phyloP scores from a whole-genome alignment of 2,888 invertebrate species.

The Falcaria lacertinaria region DNA sequence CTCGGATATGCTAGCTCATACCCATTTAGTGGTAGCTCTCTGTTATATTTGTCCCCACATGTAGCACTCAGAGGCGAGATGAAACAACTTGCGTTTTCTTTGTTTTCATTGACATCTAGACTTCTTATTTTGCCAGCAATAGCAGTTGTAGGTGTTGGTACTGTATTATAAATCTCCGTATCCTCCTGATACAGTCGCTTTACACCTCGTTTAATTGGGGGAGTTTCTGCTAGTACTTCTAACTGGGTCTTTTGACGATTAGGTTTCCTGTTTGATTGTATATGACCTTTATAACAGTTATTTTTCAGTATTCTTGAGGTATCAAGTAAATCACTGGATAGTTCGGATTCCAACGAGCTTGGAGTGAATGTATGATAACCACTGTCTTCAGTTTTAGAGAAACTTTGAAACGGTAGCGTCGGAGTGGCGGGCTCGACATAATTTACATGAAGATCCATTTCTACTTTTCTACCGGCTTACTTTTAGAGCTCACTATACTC shows the following conservation, averaged over 20 bases:
- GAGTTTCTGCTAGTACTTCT: slow-evolving; percentile 35
- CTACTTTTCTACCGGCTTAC: background rate
- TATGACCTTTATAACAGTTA: slow-evolving; percentile 37
- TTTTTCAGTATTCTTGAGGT: slow-evolving; percentile 34
- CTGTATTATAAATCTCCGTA: slow-evolving; percentile 30
- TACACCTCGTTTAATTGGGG: slow-evolving; percentile 45
- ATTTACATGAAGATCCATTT: slow-evolving; percentile 57
- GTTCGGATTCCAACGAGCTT: slow-evolving; percentile 54
- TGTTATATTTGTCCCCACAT: slow-evolving; percentile 18
- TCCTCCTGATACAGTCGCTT: slow-evolving; percentile 58
- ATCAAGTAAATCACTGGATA: slow-evolving; percentile 49
- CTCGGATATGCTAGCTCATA: slow-evolving; percentile 50
- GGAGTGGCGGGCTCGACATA: slow-evolving; percentile 47
- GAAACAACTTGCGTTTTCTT: slow-evolving; percentile 26
- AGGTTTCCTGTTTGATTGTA: slow-evolving; percentile 28
- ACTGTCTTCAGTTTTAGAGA: slow-evolving; percentile 64
- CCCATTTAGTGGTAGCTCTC: slow-evolving; percentile 17
- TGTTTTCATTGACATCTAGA: slow-evolving; percentile 55
- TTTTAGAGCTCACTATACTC: background rate
- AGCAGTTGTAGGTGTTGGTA: slow-evolving; percentile 61
- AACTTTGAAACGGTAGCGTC: slow-evolving; percentile 41
- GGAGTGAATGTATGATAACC: slow-evolving; percentile 70
- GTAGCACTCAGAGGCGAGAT: background rate
- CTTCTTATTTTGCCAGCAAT: slow-evolving; percentile 63
- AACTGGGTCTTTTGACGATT: background rate